Evolutionary conservation across 2,113 vertebrate species (phyloP).

Genomic region (Spermophilus dauricus): DNA sequence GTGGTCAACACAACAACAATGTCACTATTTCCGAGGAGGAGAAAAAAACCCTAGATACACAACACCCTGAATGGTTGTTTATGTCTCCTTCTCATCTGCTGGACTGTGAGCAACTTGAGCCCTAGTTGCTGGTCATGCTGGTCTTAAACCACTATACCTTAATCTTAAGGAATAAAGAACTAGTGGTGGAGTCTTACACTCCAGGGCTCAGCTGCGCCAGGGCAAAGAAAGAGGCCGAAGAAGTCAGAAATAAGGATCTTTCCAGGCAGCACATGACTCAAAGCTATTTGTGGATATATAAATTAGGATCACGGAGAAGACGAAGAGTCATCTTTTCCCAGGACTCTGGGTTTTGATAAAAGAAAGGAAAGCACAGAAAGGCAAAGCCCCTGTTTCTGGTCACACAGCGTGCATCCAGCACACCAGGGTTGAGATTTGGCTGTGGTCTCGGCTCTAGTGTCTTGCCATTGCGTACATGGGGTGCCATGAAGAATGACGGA

Average conservation of each 20-base stretch:
- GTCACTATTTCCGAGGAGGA: background rate
- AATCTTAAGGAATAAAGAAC: background rate
- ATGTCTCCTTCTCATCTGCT: background rate
- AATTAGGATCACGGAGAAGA: background rate
- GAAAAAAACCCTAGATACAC: background rate
- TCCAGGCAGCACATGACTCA: background rate
- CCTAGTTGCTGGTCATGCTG: too few relatives aligned
- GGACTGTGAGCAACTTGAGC: background rate
- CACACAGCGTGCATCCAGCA: background rate
- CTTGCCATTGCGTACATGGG: background rate
- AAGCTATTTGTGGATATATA: background rate
- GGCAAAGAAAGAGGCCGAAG: background rate
- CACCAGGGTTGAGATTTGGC: background rate
- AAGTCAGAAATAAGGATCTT: constrained; percentile 14
- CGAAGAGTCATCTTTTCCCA: background rate
- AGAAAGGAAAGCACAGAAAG: background rate
- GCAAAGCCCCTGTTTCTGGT: background rate
- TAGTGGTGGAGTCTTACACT: background rate
- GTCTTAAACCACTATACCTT: background rate
- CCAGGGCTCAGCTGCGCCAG: background rate
- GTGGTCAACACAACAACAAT: background rate
- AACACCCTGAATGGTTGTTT: background rate
- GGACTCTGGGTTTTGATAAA: constrained; percentile 24
- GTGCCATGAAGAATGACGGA: background rate
- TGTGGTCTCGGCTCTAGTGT: background rate